A percentile compares a stretch with the other conserved stretches of the same genome.
phyloP scores from a whole-genome alignment of 2,888 invertebrate species.

The Drosophila fungiperda region DNA sequence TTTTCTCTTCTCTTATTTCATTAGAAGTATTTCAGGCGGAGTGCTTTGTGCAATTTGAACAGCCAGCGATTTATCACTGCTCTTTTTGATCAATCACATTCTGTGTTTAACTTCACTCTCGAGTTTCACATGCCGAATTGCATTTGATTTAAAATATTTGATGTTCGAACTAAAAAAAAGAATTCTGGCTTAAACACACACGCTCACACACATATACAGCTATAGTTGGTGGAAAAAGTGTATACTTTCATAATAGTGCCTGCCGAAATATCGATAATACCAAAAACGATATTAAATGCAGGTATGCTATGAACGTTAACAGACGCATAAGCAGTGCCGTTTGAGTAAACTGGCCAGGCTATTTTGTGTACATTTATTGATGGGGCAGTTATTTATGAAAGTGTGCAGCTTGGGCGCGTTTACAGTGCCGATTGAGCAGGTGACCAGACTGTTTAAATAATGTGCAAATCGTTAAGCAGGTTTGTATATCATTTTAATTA shows the following conservation, averaged over 20 bases:
- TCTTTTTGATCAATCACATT: conserved; percentile 27
- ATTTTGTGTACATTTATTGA: background rate
- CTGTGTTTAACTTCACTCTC: conserved; percentile 4
- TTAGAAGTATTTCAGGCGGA: conserved; percentile 5
- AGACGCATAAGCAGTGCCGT: background rate
- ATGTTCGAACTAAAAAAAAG: background rate
- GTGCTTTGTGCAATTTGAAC: conserved; percentile 17
- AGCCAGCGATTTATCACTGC: conserved; percentile 12
- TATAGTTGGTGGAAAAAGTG: conserved; percentile 38
- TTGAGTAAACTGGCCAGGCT: background rate
- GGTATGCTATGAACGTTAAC: background rate
- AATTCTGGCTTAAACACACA: conserved; percentile 12
- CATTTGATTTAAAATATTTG: background rate
- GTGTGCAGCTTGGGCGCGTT: background rate
- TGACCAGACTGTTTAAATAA: background rate
- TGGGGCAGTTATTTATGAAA: background rate
- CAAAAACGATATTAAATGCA: conserved; percentile 4
- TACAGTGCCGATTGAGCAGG: background rate
- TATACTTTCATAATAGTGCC: conserved; percentile 42
- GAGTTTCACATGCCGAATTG: background rate
- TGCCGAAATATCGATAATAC: conserved; percentile 11
- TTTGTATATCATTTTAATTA: background rate
- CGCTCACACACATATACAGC: conserved; percentile 15
- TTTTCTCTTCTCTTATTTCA: conserved; percentile 22
- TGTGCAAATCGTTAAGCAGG: background rate